These are phyloP conservation scores for Andrena dorsata DNA, from an alignment of 2,888 invertebrate species.

Conservation along the genomic window DNA sequence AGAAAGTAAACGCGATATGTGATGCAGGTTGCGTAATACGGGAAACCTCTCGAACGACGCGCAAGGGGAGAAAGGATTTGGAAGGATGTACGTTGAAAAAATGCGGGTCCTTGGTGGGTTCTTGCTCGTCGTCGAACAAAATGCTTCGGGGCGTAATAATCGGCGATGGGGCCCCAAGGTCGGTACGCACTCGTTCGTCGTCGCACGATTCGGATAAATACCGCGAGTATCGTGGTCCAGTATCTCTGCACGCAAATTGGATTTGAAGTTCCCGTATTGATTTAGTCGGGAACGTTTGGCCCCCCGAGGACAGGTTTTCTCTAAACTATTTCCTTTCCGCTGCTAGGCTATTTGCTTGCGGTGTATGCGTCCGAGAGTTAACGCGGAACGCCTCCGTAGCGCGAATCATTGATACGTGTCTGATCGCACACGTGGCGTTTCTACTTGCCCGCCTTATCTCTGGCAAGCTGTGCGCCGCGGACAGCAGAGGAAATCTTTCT, in stretches of 20 bases:
- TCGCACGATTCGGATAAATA: too few relatives aligned
- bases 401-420: neutral
- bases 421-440: slow-evolving; percentile 3
- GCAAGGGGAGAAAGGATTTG: slow-evolving; percentile 1
- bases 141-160: too few relatives aligned
- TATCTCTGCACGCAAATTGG: too few relatives aligned
- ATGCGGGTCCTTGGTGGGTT: neutral
- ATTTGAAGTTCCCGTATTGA: too few relatives aligned
- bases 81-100: neutral
- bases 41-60: slow-evolving; percentile 19
- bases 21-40: slow-evolving; percentile 30
- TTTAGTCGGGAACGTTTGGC: too few relatives aligned
- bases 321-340: too few relatives aligned
- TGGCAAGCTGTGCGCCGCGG: neutral
- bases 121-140: too few relatives aligned
- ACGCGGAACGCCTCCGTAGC: neutral
- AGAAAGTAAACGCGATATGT: slow-evolving; percentile 29
- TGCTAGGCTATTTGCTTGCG: too few relatives aligned
- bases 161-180: too few relatives aligned
- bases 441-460: neutral
- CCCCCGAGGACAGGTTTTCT: too few relatives aligned
- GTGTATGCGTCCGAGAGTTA: neutral
- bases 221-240: too few relatives aligned
- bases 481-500: neutral
- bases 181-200: too few relatives aligned